phyloP scores from a whole-genome alignment of 2,797 vertebrate species.

The Pelodytes ibericus region DNA sequence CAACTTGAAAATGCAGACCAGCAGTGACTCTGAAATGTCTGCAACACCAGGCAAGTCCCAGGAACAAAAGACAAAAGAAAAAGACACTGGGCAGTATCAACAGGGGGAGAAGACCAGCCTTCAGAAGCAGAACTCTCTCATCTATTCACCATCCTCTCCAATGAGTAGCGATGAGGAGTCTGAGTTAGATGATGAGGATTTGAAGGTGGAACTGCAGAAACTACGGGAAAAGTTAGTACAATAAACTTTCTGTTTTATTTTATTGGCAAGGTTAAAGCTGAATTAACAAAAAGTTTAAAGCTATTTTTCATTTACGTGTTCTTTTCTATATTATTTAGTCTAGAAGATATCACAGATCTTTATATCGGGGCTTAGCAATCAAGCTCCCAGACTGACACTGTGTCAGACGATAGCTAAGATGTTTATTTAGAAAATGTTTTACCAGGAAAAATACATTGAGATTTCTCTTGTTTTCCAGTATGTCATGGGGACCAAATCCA shows the following conservation, averaged over 20 bases:
- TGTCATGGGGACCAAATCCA: no score
- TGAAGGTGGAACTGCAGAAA: slow-evolving; percentile 84
- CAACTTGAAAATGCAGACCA: slow-evolving; percentile 58
- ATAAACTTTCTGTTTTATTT: not conserved
- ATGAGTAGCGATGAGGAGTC: slow-evolving; percentile 89
- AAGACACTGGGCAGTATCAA: slow-evolving; percentile 42
- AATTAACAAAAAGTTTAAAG: not conserved
- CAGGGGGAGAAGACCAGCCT: slow-evolving; percentile 38
- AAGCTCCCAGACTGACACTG: no score
- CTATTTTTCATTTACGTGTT: not conserved
- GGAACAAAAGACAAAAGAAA: slow-evolving; percentile 40
- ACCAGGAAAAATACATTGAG: no score
- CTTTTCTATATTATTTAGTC: no score
- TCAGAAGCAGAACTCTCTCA: slow-evolving; percentile 58
- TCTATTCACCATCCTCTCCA: slow-evolving; percentile 80
- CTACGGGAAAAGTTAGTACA: slow-evolving; percentile 86
- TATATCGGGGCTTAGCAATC: no score
- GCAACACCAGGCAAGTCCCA: slow-evolving; percentile 17
- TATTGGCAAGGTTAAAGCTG: not conserved
- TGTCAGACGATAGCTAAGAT: no score
- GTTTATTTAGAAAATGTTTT: no score
- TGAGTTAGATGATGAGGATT: slow-evolving; percentile 87
- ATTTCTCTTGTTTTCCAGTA: no score
- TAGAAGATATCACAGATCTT: no score
- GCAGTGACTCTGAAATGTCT: slow-evolving; percentile 62